Evolutionary conservation across 2,113 vertebrate species (phyloP).

Genomic region (Taurulus bubalis): DNA sequence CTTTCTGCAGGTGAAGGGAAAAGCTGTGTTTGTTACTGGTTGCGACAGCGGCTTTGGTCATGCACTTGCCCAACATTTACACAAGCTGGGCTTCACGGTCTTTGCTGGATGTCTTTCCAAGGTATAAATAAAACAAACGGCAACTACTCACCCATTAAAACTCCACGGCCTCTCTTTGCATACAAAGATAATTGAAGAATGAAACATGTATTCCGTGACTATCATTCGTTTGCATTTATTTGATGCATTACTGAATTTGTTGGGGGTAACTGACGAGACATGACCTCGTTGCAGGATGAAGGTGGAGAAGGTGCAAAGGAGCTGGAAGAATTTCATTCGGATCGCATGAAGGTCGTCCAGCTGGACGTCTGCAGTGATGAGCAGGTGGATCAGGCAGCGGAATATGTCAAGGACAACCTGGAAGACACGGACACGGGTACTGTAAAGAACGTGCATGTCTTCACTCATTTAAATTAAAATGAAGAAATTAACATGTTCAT

Average conservation of each 20-base stretch:
- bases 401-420: constrained; percentile 82
- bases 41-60: constrained; percentile 90
- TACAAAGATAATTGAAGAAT: neutral
- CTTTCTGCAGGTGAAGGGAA: constrained; percentile 81
- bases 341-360: constrained; percentile 88
- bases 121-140: constrained; percentile 67
- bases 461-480: neutral
- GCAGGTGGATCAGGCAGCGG: constrained; percentile 83
- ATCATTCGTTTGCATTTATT: neutral
- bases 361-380: constrained; percentile 90
- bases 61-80: constrained; percentile 86
- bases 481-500: neutral
- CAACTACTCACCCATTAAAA: neutral
- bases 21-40: constrained; percentile 88
- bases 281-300: constrained; percentile 75
- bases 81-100: constrained; percentile 86
- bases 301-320: constrained; percentile 83
- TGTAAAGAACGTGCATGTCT: neutral
- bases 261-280: neutral
- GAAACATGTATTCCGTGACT: neutral
- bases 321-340: constrained; percentile 83
- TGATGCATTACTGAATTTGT: too few relatives aligned
- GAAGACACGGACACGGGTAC: constrained; percentile 83
- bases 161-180: neutral
- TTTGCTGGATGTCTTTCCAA: constrained; percentile 89